Conservation (phyloP, 2,888 invertebrate species). For the Cristatella mucedo region DNA sequence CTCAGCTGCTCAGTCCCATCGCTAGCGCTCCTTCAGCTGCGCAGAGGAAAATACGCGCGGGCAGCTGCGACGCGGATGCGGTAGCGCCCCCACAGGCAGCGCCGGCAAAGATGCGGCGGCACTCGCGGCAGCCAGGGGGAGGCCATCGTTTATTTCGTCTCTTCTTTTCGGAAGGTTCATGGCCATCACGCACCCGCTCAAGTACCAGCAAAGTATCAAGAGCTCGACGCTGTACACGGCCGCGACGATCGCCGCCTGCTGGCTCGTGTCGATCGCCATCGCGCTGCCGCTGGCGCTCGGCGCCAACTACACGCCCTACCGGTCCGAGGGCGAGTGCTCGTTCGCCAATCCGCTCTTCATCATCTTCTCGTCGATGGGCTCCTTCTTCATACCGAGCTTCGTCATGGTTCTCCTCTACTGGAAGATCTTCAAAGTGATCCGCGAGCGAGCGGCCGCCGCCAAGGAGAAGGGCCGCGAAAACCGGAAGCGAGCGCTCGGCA, state of each 20-base stretch:
- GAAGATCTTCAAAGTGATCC: constrained; percentile 77
- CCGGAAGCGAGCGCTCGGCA: no score
- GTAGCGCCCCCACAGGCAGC: no score
- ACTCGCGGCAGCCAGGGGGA: no score
- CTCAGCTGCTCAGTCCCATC: no score
- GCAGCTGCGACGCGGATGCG: no score
- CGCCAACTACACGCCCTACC: constrained; percentile 75
- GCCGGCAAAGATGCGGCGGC: no score
- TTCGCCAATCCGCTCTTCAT: constrained; percentile 97
- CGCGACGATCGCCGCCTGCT: constrained; percentile 79
- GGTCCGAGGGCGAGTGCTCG: constrained; percentile 67
- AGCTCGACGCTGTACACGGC: constrained; percentile 55
- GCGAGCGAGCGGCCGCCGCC: constrained; percentile 23
- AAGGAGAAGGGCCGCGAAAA: constrained; percentile 3
- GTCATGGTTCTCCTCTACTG: constrained; percentile 96
- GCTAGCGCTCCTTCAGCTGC: no score
- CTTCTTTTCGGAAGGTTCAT: constrained; percentile 58
- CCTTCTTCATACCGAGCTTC: constrained; percentile 86
- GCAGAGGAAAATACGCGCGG: no score
- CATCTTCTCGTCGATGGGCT: constrained; percentile 88
- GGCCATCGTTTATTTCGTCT: no score
- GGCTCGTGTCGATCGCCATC: constrained; percentile 86
- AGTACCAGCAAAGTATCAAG: constrained; percentile 96
- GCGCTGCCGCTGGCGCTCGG: constrained; percentile 90
- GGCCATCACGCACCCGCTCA: constrained; percentile 94